A percentile compares a stretch with the other conserved stretches of the same genome.
Conservation (phyloP, 2,797 vertebrate species). For the Sebastiscus tertius region DNA sequence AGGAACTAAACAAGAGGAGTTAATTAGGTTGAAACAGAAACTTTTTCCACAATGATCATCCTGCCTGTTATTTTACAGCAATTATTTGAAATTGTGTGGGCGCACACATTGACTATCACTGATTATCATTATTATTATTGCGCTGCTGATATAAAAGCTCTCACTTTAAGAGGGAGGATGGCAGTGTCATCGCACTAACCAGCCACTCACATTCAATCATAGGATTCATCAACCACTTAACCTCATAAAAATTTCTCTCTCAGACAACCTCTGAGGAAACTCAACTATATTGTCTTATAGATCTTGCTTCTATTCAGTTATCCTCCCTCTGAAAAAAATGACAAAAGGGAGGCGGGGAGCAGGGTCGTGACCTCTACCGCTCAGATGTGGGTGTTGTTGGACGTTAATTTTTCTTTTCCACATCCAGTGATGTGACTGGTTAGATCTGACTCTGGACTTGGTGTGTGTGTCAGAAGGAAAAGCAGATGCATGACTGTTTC, state of each 20-base stretch:
- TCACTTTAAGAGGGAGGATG: neutral
- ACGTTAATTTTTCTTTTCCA: neutral
- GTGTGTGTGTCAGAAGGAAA: too few relatives aligned
- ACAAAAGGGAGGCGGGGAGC: neutral
- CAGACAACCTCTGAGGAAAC: neutral
- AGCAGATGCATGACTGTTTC: too few relatives aligned
- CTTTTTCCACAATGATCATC: neutral
- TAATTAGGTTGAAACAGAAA: neutral
- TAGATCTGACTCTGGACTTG: neutral
- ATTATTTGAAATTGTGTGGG: neutral
- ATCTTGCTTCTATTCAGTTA: constrained; percentile 35
- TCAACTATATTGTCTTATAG: constrained; percentile 5
- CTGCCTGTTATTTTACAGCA: neutral
- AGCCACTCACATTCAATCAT: constrained; percentile 10
- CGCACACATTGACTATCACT: neutral
- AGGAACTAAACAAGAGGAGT: neutral
- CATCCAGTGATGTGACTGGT: neutral
- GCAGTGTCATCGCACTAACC: neutral
- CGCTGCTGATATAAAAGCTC: neutral
- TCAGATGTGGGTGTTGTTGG: neutral
- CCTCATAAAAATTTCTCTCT: constrained; percentile 20
- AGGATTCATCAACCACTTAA: constrained; percentile 28
- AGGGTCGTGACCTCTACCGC: neutral
- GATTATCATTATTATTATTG: neutral
- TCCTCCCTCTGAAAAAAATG: neutral